Evolutionary conservation across 2,797 vertebrate species (phyloP).

Genomic region (Margarornis squamiger): DNA sequence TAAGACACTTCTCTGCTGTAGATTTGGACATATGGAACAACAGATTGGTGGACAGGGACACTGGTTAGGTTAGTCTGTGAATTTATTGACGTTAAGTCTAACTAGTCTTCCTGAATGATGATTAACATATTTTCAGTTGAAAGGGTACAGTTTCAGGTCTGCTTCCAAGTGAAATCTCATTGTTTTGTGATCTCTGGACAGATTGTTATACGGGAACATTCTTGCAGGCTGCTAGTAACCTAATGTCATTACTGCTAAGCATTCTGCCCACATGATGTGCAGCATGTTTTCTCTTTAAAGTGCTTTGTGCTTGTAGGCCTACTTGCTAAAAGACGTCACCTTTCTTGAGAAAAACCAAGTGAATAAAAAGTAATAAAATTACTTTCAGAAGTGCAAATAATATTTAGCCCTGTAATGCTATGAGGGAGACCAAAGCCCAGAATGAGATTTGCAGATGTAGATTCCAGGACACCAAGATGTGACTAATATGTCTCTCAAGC

Average conservation of each 20-base stretch:
- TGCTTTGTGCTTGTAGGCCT: not conserved
- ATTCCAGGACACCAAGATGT: not conserved
- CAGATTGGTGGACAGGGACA: conserved; percentile 7
- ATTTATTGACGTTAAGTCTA: not conserved
- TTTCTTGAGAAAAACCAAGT: not conserved
- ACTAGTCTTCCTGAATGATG: not conserved
- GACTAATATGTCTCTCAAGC: not conserved
- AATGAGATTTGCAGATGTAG: not conserved
- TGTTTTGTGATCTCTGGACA: not conserved
- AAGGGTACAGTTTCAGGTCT: not conserved
- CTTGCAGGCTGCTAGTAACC: not conserved
- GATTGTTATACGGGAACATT: not conserved
- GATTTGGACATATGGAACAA: conserved; percentile 2
- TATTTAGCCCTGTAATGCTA: not conserved
- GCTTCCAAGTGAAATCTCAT: not conserved
- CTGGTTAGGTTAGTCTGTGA: not conserved
- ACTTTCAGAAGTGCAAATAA: not conserved
- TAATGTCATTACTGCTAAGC: not conserved
- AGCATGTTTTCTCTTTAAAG: not conserved
- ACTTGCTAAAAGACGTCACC: not conserved
- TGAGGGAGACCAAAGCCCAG: not conserved
- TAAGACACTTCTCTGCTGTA: not conserved
- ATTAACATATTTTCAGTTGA: not conserved
- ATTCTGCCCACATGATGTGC: not conserved
- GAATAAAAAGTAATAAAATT: not conserved